Conservation (phyloP, 2,888 invertebrate species). For the Agrenia bidenticulata region DNA sequence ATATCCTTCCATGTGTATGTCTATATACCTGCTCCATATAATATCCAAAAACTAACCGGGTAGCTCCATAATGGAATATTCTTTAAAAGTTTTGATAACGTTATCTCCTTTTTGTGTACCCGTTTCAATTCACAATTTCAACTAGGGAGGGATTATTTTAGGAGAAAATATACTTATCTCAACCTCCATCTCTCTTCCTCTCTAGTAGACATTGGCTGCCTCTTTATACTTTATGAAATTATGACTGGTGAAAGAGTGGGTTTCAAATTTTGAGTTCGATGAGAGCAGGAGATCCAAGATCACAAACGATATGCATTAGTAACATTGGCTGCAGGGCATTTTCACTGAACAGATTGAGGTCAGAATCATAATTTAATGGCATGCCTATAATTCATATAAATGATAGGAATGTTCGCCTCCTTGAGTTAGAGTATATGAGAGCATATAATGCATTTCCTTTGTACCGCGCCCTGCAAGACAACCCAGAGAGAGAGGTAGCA, state of each 20-base stretch:
- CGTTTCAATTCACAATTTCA: no score
- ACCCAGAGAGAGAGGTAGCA: neutral
- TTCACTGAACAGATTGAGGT: constrained; percentile 30
- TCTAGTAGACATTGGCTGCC: neutral
- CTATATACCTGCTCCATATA: no score
- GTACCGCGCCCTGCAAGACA: neutral
- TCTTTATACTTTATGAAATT: neutral
- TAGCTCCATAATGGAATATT: no score
- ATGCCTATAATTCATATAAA: neutral
- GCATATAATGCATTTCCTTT: neutral
- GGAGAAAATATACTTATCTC: neutral
- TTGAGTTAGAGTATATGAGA: no score
- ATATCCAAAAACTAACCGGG: no score
- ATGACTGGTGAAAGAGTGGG: neutral
- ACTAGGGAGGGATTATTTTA: constrained; percentile 6
- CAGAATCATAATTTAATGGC: constrained; percentile 35
- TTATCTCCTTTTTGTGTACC: no score
- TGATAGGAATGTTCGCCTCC: constrained; percentile 2
- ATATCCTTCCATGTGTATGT: no score
- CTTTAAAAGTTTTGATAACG: no score
- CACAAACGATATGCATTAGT: constrained; percentile 20
- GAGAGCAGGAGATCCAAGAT: constrained; percentile 10
- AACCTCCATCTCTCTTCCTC: neutral
- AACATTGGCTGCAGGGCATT: constrained; percentile 16
- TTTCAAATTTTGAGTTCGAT: neutral